phyloP scores from a whole-genome alignment of 2,113 vertebrate species.

The Copsychus sechellarum region DNA sequence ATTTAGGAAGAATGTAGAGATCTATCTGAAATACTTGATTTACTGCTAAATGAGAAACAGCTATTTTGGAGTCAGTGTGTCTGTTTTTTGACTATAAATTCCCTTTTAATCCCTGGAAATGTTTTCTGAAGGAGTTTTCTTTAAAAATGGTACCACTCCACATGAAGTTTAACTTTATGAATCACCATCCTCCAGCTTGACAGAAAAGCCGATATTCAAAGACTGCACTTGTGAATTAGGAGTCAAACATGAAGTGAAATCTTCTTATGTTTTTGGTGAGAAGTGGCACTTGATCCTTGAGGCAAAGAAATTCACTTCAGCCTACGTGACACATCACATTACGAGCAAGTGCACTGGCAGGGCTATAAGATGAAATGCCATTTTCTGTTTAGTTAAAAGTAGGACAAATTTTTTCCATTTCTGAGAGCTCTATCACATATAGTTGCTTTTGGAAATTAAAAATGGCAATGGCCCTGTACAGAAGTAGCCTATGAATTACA shows the following conservation, averaged over 20 bases:
- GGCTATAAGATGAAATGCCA: constrained; percentile 19
- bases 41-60: neutral
- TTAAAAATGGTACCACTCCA: neutral
- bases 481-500: neutral
- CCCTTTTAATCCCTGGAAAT: neutral
- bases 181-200: neutral
- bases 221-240: constrained; percentile 9
- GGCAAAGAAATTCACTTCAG: constrained; percentile 33
- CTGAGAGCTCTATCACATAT: neutral
- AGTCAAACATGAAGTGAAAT: constrained; percentile 40
- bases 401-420: constrained; percentile 1
- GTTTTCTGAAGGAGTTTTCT: neutral
- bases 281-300: constrained; percentile 42
- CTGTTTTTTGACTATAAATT: neutral
- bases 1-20: neutral
- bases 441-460: constrained; percentile 38
- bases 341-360: constrained; percentile 19
- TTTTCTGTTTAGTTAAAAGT: constrained; percentile 45
- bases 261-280: neutral
- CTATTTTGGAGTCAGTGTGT: neutral
- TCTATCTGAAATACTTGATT: neutral
- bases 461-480: neutral
- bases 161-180: neutral
- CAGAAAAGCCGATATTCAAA: constrained; percentile 14
- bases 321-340: constrained; percentile 23